These are phyloP conservation scores for Caerostris darwini DNA, from an alignment of 1,140 invertebrate species.

Conservation along the genomic window DNA sequence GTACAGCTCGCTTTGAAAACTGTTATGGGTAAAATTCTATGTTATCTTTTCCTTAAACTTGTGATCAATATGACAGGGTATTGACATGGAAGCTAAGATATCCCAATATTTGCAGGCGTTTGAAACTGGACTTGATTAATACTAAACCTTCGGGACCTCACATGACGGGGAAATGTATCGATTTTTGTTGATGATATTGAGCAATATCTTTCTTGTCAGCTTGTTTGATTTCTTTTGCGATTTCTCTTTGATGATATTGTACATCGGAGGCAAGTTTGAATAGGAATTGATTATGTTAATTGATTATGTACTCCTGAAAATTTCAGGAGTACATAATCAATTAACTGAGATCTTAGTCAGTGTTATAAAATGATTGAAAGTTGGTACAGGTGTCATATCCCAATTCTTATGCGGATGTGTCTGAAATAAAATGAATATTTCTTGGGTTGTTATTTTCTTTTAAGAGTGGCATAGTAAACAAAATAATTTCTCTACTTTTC, in stretches of 20 bases:
- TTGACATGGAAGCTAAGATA: constrained; percentile 45
- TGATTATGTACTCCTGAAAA: too few species aligned
- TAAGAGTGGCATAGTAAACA: too few species aligned
- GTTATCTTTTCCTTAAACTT: constrained; percentile 16
- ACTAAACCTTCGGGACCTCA: constrained; percentile 40
- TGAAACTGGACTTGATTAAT: constrained; percentile 60
- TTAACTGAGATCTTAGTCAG: background rate
- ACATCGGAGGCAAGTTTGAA: background rate
- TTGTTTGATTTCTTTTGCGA: constrained; percentile 41
- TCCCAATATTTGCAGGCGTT: constrained; percentile 64
- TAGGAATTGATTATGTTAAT: too few species aligned
- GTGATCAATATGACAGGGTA: constrained; percentile 40
- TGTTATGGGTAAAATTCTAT: constrained; percentile 29
- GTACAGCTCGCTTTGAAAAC: background rate
- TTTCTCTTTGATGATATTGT: background rate
- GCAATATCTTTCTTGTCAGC: constrained; percentile 62
- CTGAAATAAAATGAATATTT: background rate
- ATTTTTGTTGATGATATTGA: constrained; percentile 58
- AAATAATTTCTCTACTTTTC: too few species aligned
- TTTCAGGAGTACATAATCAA: background rate
- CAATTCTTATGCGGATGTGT: background rate
- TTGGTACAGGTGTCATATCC: background rate
- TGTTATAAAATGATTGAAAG: background rate
- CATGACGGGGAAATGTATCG: constrained; percentile 42
- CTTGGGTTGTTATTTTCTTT: background rate